Evolutionary conservation across 2,113 vertebrate genomes (phyloP).

Genomic region (Sturnus vulgaris): DNA sequence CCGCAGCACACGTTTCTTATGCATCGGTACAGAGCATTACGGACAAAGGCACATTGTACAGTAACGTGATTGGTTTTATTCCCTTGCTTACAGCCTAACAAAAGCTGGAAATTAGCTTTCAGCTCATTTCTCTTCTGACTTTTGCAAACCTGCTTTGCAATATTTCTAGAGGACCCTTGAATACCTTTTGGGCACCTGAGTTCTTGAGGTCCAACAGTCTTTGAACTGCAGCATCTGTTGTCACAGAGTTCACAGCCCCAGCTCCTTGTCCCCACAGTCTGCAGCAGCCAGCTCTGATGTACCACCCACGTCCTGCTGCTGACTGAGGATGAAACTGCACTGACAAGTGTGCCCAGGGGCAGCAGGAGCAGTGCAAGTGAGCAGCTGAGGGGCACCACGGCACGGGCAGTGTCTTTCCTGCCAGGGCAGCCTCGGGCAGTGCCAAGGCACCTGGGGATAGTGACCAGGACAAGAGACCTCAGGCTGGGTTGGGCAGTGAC

Average conservation of each 20-base stretch:
- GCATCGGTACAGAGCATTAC: not conserved
- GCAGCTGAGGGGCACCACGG: not conserved
- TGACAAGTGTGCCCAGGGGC: not conserved
- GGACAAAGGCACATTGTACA: constrained; percentile 3
- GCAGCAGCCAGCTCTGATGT: not conserved
- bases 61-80: not conserved
- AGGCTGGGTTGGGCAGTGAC: not conserved
- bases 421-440: not conserved
- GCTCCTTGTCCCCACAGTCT: not conserved
- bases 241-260: not conserved
- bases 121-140: not conserved
- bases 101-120: constrained; percentile 9
- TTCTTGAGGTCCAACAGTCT: not conserved
- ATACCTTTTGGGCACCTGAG: not conserved
- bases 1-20: not conserved
- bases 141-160: not conserved
- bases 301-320: rapidly evolving
- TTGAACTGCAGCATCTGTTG: not conserved
- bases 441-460: no score
- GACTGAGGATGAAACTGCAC: not conserved
- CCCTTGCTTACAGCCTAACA: not conserved
- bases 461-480: rapidly evolving
- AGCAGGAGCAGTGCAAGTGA: not conserved
- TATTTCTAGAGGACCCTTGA: not conserved
- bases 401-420: not conserved